Evolutionary conservation across 2,888 invertebrate genomes (phyloP), one percentile per base, ranked within the genome.

Genomic region (Tinea semifulvella): DNA sequence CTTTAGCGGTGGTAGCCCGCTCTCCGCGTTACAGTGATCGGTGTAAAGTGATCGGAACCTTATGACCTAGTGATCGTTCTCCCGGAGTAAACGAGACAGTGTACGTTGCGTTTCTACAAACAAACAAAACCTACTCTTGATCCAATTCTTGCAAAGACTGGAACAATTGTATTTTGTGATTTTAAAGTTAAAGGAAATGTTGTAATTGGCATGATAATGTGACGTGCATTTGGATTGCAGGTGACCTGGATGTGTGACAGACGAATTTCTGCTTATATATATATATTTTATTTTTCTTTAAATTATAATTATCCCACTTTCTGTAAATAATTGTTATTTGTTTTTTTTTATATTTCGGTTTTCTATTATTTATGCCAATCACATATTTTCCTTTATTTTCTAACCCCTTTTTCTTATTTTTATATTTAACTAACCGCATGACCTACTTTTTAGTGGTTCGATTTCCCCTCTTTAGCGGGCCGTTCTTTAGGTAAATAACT

Each of bases 181-280:
- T 4, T 27, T 36, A 14, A 16, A 17, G 3, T 22, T 40, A 13
- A 14, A 22, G 68, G 68, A 69, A 69, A 66, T 66, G 63, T 70
- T 77, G 77, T 76, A 72, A 80, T 79, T 79, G 79, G 80, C 79
- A 79, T 79, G 61, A 65, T 63, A 72, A 71, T 73, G 79, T 79
- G 76, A 69, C 70, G 76, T 74, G 74, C 18, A 63, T 61, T 11
- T 60, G 65, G 57, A 60, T 18, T 26, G 27, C 42, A 17, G 2
- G 10, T 25, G 14, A 25, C 42, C 42, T 13, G 31, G 42, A 20
- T 25, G 42, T 25, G 16, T 27, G 17, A 17, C 26, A 2, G 19
- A n/a, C 18, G 5, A 4, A 10, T 7, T 20, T 31, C 11, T 31
- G 11, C 31, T n/a, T 31, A n/a, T 31, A 7, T 22, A 22, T 22